Base-by-base conservation (phyloP, 2,113 vertebrate genomes). In the Ptilorrhoa leucosticta region DNA sequence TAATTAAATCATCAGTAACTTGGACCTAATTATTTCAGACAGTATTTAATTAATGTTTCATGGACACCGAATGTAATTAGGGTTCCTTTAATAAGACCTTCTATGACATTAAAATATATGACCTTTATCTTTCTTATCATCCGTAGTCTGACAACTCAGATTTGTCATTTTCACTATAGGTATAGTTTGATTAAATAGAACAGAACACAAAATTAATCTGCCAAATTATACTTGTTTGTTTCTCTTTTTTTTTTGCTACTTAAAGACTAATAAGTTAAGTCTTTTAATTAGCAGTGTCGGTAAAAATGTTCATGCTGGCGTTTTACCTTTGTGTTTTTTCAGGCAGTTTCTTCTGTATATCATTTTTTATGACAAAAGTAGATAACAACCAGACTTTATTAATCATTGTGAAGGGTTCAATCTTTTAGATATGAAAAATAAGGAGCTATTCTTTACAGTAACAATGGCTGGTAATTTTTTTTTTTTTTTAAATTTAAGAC, bases 41-140 rank as follows among this genome's bases (percentile, higher is more conserved):
- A 98, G 98, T 99, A 99, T 98, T 99, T 99, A 99, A 99, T 99
- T 99, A 99, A 99, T 99, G 99, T 98, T 99, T 99, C 98, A 98
- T 98, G 98, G 98, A 97, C 98, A 99, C 98, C 98, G 99, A 98
- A 98, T 99, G 98, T 99, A 99, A 99, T 99, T 99, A 99, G 98
- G 98, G 97, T 98, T 98, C 97, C 97, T 98, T 99, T 99, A 99
- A 99, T 98, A 98, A 99, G 98, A 99, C 99, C 98, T 99, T 98
- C 98, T 97, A 96, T 98, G 98, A 98, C 98, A 98, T 98, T 98
- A 98, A 99, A 98, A 99, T 99, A 98, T 98, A 99, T 99, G 98
- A 98, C 98, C 98, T 98, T 98, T 99, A 99, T 99, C 99, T 98
- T 98, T 98, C 98, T 98, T 99, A 99, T 99, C 99, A 98, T 98